These are phyloP conservation scores for Hymenopus coronatus DNA, from an alignment of 2,888 invertebrate genomes.

Conservation along the genomic window DNA sequence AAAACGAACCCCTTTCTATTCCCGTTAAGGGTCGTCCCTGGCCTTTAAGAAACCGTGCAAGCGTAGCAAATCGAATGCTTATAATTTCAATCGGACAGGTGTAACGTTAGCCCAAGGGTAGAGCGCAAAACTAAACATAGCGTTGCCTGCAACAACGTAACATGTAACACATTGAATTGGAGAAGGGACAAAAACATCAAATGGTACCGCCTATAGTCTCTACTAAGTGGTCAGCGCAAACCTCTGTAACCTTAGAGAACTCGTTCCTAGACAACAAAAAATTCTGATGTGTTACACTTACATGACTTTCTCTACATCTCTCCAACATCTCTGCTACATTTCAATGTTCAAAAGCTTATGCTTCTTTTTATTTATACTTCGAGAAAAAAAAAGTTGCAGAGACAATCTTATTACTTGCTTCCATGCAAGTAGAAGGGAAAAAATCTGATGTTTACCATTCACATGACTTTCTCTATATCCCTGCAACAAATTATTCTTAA, in stretches of 20 bases:
- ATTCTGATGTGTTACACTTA: no score
- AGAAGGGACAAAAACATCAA: background rate
- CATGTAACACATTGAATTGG: background rate
- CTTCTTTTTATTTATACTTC: no score
- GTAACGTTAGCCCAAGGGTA: background rate
- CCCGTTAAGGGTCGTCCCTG: constrained; percentile 6
- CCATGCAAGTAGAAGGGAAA: no score
- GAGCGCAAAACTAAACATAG: background rate
- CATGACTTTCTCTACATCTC: no score
- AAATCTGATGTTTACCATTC: no score
- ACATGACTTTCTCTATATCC: no score
- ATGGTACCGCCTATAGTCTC: background rate
- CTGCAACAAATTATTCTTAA: no score
- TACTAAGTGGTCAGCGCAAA: background rate
- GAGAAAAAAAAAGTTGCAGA: no score
- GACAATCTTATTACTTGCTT: no score
- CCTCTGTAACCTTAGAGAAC: no score
- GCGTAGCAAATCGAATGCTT: constrained; percentile 10
- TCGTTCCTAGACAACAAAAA: background rate
- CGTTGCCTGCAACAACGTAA: background rate
- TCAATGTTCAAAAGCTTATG: no score
- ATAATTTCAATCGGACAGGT: constrained; percentile 16
- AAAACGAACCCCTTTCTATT: background rate
- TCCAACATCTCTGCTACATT: no score
- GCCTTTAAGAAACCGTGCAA: constrained; percentile 13